phyloP scores from a whole-genome alignment of 2,888 invertebrate genomes.

The Pyrrhia umbra region DNA sequence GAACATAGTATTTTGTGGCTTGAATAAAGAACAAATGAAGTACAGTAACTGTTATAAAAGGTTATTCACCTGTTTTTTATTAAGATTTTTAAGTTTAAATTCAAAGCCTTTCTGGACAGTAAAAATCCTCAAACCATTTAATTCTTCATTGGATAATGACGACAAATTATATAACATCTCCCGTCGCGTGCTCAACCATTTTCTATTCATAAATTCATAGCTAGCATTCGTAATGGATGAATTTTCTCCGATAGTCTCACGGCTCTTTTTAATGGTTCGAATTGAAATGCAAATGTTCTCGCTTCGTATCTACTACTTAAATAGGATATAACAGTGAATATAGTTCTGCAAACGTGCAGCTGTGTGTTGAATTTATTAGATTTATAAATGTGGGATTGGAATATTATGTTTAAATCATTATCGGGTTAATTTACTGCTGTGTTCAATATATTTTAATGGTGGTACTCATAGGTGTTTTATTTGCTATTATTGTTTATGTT shows the following conservation, averaged over 20 bases:
- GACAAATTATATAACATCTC: constrained; percentile 34
- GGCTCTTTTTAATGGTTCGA: constrained; percentile 70
- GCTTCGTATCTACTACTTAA: constrained; percentile 50
- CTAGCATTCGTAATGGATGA: constrained; percentile 65
- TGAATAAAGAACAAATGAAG: background rate
- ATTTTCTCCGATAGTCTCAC: constrained; percentile 72
- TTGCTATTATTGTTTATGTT: no score
- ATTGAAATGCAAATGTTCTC: constrained; percentile 74
- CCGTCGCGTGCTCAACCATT: constrained; percentile 65
- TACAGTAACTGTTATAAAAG: background rate
- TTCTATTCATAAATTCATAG: constrained; percentile 77
- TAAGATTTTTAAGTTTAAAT: background rate
- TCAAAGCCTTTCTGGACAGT: no score
- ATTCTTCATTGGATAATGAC: constrained; percentile 5
- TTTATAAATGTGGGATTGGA: constrained; percentile 4
- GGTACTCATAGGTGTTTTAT: background rate
- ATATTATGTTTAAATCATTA: background rate
- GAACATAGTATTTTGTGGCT: constrained; percentile 6
- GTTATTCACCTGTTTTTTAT: no score
- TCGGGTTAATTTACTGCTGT: background rate
- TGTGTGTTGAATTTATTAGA: constrained; percentile 32
- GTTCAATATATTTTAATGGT: background rate
- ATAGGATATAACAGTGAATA: constrained; percentile 42
- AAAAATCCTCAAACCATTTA: background rate
- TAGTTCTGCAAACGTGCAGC: constrained; percentile 40